Conservation (phyloP, 1,140 invertebrate species). For the Frieseomelitta varia region DNA sequence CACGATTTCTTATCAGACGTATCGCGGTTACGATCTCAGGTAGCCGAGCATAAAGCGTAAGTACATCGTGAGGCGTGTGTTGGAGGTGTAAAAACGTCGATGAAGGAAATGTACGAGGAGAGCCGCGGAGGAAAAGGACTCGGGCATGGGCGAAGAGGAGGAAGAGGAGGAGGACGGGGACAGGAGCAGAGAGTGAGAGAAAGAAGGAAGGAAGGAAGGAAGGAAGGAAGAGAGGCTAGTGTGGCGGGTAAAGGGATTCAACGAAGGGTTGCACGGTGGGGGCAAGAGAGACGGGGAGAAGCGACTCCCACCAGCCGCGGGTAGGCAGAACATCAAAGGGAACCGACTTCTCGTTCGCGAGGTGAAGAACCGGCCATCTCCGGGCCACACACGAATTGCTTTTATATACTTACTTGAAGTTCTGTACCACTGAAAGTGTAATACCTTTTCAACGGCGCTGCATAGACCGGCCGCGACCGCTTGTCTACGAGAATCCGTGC, state of each 20-base stretch:
- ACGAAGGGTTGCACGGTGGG: constrained; percentile 59
- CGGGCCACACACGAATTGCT: constrained; percentile 82
- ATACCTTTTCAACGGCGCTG: constrained; percentile 53
- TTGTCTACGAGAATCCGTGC: not conserved
- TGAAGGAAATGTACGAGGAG: constrained; percentile 52
- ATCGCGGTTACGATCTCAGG: constrained; percentile 23
- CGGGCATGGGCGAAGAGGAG: constrained; percentile 9
- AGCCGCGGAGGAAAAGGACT: constrained; percentile 30
- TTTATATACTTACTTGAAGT: constrained; percentile 79
- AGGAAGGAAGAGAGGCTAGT: constrained; percentile 21
- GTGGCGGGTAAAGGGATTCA: constrained; percentile 43
- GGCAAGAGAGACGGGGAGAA: constrained; percentile 58
- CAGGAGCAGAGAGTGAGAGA: constrained; percentile 6
- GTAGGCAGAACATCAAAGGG: constrained; percentile 81
- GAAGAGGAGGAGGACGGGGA: not conserved
- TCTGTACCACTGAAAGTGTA: constrained; percentile 72
- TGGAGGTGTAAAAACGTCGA: constrained; percentile 50
- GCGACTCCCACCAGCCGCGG: constrained; percentile 72
- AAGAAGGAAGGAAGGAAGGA: not conserved
- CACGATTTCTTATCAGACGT: constrained; percentile 8
- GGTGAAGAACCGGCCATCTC: constrained; percentile 82
- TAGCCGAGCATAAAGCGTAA: constrained; percentile 24
- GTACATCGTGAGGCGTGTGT: constrained; percentile 29
- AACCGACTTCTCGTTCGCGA: constrained; percentile 82
- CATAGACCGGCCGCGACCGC: not conserved